These are phyloP conservation scores for Acanthis flammea DNA, from an alignment of 2,797 vertebrate genomes.

Conservation along the genomic window DNA sequence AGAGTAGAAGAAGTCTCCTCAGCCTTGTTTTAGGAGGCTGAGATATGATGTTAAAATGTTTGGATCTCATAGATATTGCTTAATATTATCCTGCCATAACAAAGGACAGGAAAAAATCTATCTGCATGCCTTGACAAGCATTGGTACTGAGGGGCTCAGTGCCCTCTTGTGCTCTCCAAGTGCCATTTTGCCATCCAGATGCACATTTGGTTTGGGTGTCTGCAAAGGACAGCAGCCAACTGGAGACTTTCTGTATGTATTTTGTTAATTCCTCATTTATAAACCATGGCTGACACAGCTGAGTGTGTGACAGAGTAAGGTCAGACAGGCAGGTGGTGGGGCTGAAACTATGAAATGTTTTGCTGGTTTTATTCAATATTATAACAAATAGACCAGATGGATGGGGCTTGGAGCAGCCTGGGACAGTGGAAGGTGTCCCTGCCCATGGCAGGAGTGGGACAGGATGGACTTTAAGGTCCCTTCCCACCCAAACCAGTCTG, in stretches of 20 bases:
- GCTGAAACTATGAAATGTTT: background rate
- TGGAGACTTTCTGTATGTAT: background rate
- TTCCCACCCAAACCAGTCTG: background rate
- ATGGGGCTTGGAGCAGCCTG: background rate
- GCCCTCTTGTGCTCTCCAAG: background rate
- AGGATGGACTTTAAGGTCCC: background rate
- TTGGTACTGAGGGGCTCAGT: background rate
- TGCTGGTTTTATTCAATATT: background rate
- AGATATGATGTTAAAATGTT: background rate
- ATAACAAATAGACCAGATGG: background rate
- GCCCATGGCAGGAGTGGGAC: background rate
- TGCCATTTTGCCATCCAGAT: background rate
- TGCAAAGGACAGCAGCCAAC: background rate
- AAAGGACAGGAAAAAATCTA: background rate
- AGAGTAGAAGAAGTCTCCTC: background rate
- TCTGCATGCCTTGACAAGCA: background rate
- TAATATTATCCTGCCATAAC: background rate
- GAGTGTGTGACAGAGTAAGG: fast-evolving
- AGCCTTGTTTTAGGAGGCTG: background rate
- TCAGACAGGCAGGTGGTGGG: background rate
- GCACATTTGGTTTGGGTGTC: background rate
- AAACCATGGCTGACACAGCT: background rate
- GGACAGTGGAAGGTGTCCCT: background rate
- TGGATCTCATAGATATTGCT: background rate
- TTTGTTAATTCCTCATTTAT: background rate